phyloP scores from a whole-genome alignment of 2,888 invertebrate genomes.

The Rosalia funebris region DNA sequence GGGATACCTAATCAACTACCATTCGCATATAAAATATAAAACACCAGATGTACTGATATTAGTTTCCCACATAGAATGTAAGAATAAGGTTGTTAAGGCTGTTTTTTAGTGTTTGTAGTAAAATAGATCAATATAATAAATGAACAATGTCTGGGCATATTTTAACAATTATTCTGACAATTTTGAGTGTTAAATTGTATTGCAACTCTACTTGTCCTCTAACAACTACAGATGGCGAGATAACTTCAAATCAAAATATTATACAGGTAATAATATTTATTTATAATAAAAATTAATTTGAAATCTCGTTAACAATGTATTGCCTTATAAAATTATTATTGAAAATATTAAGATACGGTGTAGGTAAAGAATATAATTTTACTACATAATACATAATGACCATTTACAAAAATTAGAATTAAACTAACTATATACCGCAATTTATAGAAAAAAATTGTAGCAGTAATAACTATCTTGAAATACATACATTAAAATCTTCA shows the following conservation, averaged over 20 bases:
- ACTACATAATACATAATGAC: neutral
- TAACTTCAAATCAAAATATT: neutral
- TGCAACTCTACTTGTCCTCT: slow-evolving; percentile 7
- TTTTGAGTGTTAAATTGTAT: neutral
- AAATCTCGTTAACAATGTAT: neutral
- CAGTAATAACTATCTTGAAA: neutral
- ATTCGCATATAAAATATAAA: slow-evolving; percentile 15
- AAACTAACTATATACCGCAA: neutral
- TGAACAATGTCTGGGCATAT: slow-evolving; percentile 8
- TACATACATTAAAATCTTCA: neutral
- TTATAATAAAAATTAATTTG: neutral
- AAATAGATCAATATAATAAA: neutral
- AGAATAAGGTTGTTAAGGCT: neutral
- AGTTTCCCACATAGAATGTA: slow-evolving; percentile 4
- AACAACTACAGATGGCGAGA: neutral
- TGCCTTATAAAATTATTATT: neutral
- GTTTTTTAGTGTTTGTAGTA: neutral
- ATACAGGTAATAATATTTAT: no score
- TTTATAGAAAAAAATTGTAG: neutral
- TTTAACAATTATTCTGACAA: neutral
- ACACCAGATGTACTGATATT: slow-evolving; percentile 7
- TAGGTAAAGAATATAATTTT: no score
- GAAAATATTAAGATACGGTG: no score
- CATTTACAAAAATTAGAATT: neutral
- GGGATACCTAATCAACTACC: slow-evolving; percentile 5